Percentiles rank a stretch among this genome's conserved stretches.
Evolutionary conservation across 2,113 vertebrate genomes (phyloP).

Genomic region (Mesitornis unicolor): DNA sequence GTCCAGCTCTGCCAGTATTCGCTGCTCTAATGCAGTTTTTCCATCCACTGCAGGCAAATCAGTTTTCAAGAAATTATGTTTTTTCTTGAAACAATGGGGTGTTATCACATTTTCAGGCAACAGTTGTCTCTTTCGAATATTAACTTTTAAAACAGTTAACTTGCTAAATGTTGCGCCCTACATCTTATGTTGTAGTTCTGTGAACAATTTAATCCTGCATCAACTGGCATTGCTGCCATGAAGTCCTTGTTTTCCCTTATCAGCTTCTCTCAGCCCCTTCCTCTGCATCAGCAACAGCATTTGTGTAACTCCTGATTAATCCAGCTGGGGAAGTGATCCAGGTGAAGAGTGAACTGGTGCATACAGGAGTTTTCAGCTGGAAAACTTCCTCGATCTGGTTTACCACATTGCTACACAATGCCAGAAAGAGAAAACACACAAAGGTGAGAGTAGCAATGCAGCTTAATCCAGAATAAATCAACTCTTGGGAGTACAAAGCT

Average conservation of each 20-base stretch:
- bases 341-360: not conserved
- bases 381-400: not conserved
- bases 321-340: not conserved
- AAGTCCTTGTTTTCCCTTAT: not conserved
- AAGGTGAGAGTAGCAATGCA: not conserved
- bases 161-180: not conserved
- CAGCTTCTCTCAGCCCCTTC: not conserved
- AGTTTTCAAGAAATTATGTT: not conserved
- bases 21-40: not conserved
- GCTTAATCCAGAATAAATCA: constrained; percentile 6
- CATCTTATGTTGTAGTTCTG: not conserved
- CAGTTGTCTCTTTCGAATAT: not conserved
- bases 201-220: not conserved
- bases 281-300: not conserved
- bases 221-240: not conserved
- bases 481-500: not conserved
- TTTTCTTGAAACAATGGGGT: not conserved
- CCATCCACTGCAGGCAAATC: not conserved
- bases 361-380: not conserved
- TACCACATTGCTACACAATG: not conserved
- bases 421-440: not conserved
- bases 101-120: not conserved
- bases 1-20: not conserved
- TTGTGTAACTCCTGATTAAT: not conserved
- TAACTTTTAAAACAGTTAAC: not conserved